Base-by-base conservation (phyloP, 2,888 invertebrate species). In the Xestia ashworthii region DNA sequence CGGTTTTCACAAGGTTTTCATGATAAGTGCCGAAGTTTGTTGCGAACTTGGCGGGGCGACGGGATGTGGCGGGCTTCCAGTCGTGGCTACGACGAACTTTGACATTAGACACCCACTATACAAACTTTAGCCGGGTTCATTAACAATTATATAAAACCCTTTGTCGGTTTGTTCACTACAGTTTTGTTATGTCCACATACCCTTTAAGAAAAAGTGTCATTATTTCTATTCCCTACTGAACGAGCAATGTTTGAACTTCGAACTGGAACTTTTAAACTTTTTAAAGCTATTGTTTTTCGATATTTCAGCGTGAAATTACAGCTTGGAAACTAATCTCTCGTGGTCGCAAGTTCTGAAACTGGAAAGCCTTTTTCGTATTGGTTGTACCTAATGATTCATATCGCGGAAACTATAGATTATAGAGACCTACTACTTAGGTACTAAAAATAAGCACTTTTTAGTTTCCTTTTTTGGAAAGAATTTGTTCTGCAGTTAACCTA, bases 81-180 rank as follows among this genome's bases (percentile, higher is more conserved):
- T 69, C 81, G 88, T 82, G 82, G 80, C 80, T 78, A 78, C 73
- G 76, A 74, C 76, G 83, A 93, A 93, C 92, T 93, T 93, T 84
- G 90, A 89, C 91, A 92, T 92, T 91, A 92, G 89, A 89, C 88
- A 89, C 87, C 87, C 86, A 87, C 88, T 87, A 86, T 85, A 87
- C 88, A 84, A 90, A 90, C 88, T 92, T 80, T 78, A 80, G 84
- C 80, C 66, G 83, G 88, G 89, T 93, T 93, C 92, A 94, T 93
- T 94, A 93, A 90, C 89, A 89, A 90, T 93, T 92, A 92, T 90
- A 91, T 88, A 88, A 89, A 89, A 87, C 89, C 90, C 89, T 91
- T 93, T 92, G 91, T 92, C 64, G 66, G 66, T 79, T 75, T 75
- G 32, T 72, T 25, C 53, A 50, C 48, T 50, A 48, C 69, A 58